Evolutionary conservation across 2,888 invertebrate genomes (phyloP).

Genomic region (Pristionchus japonicus): DNA sequence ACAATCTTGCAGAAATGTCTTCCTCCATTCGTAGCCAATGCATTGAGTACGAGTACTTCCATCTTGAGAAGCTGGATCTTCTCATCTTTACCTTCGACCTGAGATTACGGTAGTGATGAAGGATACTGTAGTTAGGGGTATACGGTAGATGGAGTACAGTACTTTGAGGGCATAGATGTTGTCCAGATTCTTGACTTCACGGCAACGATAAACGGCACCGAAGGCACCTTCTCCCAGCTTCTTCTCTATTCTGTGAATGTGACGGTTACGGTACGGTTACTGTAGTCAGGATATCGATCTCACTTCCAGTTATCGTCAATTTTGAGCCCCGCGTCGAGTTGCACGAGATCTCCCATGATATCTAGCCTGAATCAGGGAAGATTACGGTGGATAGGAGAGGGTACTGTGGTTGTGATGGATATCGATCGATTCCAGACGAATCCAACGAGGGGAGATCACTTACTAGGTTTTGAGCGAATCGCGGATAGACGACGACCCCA

Average conservation of each 20-base stretch:
- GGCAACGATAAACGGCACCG: constrained; percentile 68
- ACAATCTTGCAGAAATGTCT: constrained; percentile 71
- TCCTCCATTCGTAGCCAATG: constrained; percentile 61
- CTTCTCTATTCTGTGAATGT: constrained; percentile 56
- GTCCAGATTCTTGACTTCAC: constrained; percentile 56
- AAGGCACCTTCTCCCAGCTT: constrained; percentile 70
- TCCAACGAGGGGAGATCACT: not conserved
- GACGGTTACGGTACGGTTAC: not conserved
- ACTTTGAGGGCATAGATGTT: constrained; percentile 67
- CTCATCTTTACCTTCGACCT: constrained; percentile 65
- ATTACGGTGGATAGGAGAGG: constrained; percentile 6
- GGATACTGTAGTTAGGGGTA: too few relatives aligned
- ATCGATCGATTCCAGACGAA: not conserved
- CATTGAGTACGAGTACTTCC: constrained; percentile 69
- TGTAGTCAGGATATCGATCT: not conserved
- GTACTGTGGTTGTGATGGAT: not conserved
- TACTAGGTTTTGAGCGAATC: constrained; percentile 30
- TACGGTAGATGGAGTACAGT: constrained; percentile 6
- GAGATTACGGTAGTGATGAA: not conserved
- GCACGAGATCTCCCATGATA: constrained; percentile 65
- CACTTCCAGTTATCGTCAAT: constrained; percentile 63
- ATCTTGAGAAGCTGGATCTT: constrained; percentile 68
- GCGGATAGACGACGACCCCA: not conserved
- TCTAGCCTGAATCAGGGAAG: constrained; percentile 9
- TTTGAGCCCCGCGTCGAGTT: constrained; percentile 62